Conservation (phyloP, 2,113 vertebrate genomes). For the Cavia aperea region DNA sequence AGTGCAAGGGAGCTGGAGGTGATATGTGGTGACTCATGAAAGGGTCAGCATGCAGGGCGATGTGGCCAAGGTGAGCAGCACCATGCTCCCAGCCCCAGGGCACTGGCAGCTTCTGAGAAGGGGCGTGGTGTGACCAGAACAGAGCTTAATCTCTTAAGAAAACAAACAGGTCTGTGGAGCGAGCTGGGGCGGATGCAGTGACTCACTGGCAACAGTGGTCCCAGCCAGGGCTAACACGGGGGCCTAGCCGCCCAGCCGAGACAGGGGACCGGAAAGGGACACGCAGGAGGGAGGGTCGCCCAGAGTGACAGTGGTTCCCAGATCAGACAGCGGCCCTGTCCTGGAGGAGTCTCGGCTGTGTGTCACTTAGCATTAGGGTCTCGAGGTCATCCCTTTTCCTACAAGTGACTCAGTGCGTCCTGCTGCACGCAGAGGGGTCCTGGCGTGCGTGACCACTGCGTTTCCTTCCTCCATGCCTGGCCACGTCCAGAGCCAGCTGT, state of each 20-base stretch:
- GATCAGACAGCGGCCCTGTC: not conserved
- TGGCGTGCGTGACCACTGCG: not conserved
- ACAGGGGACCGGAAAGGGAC: not conserved
- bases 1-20: not conserved
- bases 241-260: too few species aligned
- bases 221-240: not conserved
- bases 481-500: not conserved
- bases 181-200: not conserved
- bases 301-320: not conserved
- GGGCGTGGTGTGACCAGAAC: not conserved
- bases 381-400: not conserved
- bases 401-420: not conserved
- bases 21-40: not conserved
- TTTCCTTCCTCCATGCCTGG: not conserved
- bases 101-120: not conserved
- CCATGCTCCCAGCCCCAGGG: not conserved
- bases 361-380: not conserved
- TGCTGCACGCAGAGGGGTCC: not conserved
- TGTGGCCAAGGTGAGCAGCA: not conserved
- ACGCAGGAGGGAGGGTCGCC: not conserved
- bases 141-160: not conserved
- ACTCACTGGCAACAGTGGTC: not conserved
- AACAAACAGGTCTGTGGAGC: not conserved
- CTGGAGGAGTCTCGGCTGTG: not conserved
- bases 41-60: not conserved